Conservation (phyloP, 1,140 invertebrate genomes). For the Triops cancriformis region DNA sequence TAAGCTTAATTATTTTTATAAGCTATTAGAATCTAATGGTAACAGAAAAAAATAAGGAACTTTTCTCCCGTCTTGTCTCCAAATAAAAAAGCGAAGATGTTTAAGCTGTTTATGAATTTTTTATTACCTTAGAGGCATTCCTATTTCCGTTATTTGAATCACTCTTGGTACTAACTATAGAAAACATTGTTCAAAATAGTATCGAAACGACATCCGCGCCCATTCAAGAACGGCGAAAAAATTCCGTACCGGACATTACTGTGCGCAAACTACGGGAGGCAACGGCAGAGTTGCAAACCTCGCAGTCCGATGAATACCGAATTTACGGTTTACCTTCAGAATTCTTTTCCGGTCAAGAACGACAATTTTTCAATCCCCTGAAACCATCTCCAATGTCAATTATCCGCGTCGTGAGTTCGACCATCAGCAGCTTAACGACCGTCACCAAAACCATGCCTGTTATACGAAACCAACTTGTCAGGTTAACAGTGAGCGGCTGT, state of each 20-base stretch:
- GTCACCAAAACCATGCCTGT: neutral
- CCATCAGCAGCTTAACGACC: neutral
- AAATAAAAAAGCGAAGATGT: too few relatives aligned
- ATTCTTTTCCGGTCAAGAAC: neutral
- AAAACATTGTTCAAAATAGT: neutral
- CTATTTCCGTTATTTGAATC: too few relatives aligned
- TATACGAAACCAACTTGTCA: neutral
- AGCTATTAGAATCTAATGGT: too few relatives aligned
- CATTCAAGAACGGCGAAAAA: neutral
- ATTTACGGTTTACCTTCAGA: neutral
- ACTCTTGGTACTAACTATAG: too few relatives aligned
- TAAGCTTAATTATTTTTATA: too few relatives aligned
- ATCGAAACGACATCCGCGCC: neutral
- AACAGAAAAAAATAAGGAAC: too few relatives aligned
- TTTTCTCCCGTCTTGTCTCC: too few relatives aligned
- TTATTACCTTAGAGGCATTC: too few relatives aligned
- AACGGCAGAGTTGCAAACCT: neutral
- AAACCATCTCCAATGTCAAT: neutral
- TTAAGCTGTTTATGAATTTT: too few relatives aligned
- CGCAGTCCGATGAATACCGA: neutral
- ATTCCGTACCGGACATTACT: neutral
- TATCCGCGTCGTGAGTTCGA: neutral
- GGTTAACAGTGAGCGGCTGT: neutral
- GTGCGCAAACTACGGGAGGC: neutral
- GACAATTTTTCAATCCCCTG: neutral